These are phyloP conservation scores for Clarias laeviceps DNA, from an alignment of 2,797 vertebrate genomes.

Conservation along the genomic window DNA sequence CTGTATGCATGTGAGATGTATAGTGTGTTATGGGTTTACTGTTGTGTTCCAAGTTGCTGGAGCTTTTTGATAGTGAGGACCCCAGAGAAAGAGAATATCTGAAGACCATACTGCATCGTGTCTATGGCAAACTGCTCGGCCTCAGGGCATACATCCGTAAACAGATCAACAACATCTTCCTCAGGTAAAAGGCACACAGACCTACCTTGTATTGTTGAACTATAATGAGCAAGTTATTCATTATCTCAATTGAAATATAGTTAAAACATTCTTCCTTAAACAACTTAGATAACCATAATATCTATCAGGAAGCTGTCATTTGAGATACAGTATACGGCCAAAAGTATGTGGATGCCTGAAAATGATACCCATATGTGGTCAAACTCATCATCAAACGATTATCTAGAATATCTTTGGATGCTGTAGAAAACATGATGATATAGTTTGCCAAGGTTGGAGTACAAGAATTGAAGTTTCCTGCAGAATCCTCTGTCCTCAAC, in stretches of 20 bases:
- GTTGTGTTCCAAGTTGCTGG: conserved; percentile 77
- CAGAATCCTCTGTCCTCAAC: neutral
- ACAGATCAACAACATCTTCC: conserved; percentile 95
- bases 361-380: neutral
- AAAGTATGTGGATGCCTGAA: neutral
- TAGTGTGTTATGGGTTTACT: conserved; percentile 28
- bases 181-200: conserved; percentile 73
- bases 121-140: conserved; percentile 92
- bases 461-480: neutral
- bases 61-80: conserved; percentile 92
- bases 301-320: no score
- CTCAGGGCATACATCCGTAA: conserved; percentile 92
- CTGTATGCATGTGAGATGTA: conserved; percentile 31
- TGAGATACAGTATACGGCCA: neutral
- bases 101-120: conserved; percentile 92
- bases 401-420: neutral
- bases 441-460: neutral
- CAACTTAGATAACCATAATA: neutral
- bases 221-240: neutral
- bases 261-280: neutral
- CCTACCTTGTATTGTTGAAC: neutral
- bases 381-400: neutral
- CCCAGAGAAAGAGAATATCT: conserved; percentile 90
- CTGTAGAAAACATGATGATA: neutral
- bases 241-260: neutral